Evolutionary conservation across 1,140 invertebrate genomes (phyloP), one percentile per base, ranked within the genome.

Genomic region (Brachionus koreanus): DNA sequence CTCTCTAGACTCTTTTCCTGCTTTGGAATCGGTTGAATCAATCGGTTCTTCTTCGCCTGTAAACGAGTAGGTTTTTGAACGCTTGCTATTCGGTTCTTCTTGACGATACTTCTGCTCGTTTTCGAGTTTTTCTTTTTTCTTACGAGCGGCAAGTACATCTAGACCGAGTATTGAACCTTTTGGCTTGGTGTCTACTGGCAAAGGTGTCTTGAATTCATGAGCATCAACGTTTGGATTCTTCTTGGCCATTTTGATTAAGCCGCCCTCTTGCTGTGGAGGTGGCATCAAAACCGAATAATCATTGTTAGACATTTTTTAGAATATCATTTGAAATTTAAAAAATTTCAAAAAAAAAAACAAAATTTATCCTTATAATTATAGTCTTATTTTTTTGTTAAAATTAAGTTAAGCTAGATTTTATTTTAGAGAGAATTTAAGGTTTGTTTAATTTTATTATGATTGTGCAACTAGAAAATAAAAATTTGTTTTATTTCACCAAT

Each of bases 71-170:
- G 37, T 46, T n/a, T 74, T 74, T 25, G 69, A 74, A 19, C 69
- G 37, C 29, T 74, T 74, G 29, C 69, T 74, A 43, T 3, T 46
- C 10, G 69, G 69, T 13, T 74, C 69, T 25, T 74, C 69, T 69
- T 69, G 33, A 4, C 23, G 16, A 43, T 46, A 49, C 1, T 19
- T n/a, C 12, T 9, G 9, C 43, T 74, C 39, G n/a, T 25, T 46
- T n/a, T 74, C 69, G 3, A 74, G 23, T 74, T 74, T 74, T 74
- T 74, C 69, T 46, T 74, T 74, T 74, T 74, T 74, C 25, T 74
- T 74, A 12, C 16, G 42, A 57, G 74, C 74, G 16, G 74, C 74
- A 37, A 77, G 29, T 37, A 37, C 33, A 61, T 77, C 74, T 37
- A 77, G 74, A 77, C 74, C 74, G 0, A 77, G 29, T 12, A 57